Conservation (phyloP, 2,113 vertebrate species). For the Sclerurus mexicanus region DNA sequence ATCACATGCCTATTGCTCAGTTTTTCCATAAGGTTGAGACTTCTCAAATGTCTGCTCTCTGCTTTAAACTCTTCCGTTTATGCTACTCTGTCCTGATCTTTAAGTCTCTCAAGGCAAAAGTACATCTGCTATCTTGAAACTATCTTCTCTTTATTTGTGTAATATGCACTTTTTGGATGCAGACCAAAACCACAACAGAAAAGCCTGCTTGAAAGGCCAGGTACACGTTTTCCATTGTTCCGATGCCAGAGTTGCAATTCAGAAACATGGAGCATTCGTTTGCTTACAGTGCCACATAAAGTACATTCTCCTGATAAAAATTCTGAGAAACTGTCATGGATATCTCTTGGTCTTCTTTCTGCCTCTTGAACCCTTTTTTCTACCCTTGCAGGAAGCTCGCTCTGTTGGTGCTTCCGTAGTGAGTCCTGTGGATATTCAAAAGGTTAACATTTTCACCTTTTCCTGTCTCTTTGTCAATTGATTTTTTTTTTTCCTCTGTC, state of each 20-base stretch:
- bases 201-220: neutral
- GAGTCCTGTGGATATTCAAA: constrained; percentile 74
- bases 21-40: constrained; percentile 22
- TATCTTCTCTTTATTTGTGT: neutral
- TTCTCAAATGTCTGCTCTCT: constrained; percentile 16
- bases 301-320: neutral
- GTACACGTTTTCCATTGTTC: neutral
- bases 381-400: constrained; percentile 73
- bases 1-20: neutral
- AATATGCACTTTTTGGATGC: neutral
- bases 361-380: constrained; percentile 63
- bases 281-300: neutral
- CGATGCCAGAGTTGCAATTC: neutral
- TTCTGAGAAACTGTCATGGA: neutral
- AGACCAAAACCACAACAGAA: neutral
- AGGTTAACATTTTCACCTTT: constrained; percentile 70
- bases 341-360: constrained; percentile 6
- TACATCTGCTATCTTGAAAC: neutral
- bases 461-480: neutral
- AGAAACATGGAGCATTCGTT: neutral
- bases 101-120: constrained; percentile 11
- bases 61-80: neutral
- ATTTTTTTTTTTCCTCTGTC: neutral
- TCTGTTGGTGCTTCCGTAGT: constrained; percentile 74
- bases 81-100: constrained; percentile 19